phyloP scores from a whole-genome alignment of 2,888 invertebrate genomes.

The Furcula furcula region DNA sequence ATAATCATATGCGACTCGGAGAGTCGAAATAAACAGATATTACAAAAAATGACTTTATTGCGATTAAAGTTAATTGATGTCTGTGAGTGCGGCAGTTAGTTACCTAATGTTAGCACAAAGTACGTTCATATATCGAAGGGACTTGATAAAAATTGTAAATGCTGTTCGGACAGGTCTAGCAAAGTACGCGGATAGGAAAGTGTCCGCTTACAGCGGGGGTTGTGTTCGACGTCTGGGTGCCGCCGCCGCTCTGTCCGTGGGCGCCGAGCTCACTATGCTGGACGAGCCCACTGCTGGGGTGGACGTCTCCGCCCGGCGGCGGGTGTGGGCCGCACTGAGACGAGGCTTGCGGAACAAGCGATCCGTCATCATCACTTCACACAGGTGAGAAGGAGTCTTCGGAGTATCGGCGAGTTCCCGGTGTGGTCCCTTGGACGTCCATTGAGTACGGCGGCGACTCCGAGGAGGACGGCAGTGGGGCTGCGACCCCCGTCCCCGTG shows the following conservation, averaged over 20 bases:
- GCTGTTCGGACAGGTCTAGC: not conserved
- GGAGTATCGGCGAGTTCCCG: not conserved
- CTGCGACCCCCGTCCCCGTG: too few species aligned
- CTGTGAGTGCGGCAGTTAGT: too few species aligned
- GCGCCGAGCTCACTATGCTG: constrained; percentile 30
- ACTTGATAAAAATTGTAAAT: too few species aligned
- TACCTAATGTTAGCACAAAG: too few species aligned
- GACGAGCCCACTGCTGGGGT: constrained; percentile 65
- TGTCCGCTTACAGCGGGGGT: constrained; percentile 1
- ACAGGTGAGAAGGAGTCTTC: not conserved
- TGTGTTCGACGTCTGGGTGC: constrained; percentile 1
- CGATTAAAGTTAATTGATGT: too few species aligned
- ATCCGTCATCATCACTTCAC: constrained; percentile 83
- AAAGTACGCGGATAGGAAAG: not conserved
- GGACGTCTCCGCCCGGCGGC: constrained; percentile 85
- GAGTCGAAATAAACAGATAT: too few species aligned
- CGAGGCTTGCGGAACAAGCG: constrained; percentile 66
- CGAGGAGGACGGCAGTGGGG: too few species aligned
- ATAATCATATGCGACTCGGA: too few species aligned
- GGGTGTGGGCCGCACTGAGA: constrained; percentile 84
- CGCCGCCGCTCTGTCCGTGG: constrained; percentile 3
- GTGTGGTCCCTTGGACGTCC: too few species aligned
- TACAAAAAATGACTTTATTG: too few species aligned
- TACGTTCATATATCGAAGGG: too few species aligned
- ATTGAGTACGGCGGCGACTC: too few species aligned